These are phyloP conservation scores for Tenthredo notha DNA, from an alignment of 2,888 invertebrate genomes.

Conservation along the genomic window DNA sequence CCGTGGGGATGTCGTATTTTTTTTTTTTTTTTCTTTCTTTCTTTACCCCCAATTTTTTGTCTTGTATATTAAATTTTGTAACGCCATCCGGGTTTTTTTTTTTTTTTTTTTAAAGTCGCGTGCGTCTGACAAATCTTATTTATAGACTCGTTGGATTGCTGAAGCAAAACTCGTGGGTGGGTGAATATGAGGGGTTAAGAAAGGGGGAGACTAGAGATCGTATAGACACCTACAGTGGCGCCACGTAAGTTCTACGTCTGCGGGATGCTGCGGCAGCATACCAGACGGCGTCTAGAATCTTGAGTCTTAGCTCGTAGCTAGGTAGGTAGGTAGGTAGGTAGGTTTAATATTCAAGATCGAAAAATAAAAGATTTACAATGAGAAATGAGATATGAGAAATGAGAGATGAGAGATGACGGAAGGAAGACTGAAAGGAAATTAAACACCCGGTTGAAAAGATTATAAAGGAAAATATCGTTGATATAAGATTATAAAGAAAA, in stretches of 20 bases:
- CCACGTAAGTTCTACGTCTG: conserved; percentile 31
- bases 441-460: not conserved
- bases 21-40: not conserved
- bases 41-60: no score
- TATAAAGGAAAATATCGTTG: not conserved
- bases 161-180: conserved; percentile 52
- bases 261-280: conserved; percentile 49
- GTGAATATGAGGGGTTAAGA: conserved; percentile 6
- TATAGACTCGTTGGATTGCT: conserved; percentile 54
- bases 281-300: conserved; percentile 47
- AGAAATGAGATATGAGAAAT: conserved; percentile 22
- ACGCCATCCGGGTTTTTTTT: not conserved
- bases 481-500: not conserved
- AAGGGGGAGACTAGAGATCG: conserved; percentile 35
- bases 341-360: not conserved
- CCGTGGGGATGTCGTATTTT: not conserved
- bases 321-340: not conserved
- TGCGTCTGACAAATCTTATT: conserved; percentile 50
- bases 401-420: conserved; percentile 4
- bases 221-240: conserved; percentile 53
- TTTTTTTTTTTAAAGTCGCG: conserved; percentile 36
- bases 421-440: not conserved
- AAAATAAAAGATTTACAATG: conserved; percentile 16
- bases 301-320: not conserved
- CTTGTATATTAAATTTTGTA: not conserved